Evolutionary conservation across 2,888 invertebrate genomes (phyloP).

Genomic region (Limnephilus auricula): DNA sequence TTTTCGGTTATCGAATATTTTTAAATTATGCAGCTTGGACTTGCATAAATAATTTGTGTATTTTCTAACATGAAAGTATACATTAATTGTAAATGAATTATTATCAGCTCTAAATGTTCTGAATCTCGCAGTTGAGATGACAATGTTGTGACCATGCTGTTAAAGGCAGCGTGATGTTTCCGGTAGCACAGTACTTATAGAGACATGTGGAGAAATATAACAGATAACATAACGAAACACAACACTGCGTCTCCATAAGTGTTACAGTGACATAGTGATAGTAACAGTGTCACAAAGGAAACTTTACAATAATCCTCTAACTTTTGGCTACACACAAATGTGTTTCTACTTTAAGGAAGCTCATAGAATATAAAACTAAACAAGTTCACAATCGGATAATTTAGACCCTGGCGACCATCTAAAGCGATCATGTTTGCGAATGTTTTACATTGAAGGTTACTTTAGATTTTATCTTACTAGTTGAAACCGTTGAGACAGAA

Average conservation of each 20-base stretch:
- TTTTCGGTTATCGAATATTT: not conserved
- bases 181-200: not conserved
- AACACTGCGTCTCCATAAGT: not conserved
- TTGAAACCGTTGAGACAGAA: conserved; percentile 32
- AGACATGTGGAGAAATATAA: conserved; percentile 6
- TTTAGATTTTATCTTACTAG: conserved; percentile 47
- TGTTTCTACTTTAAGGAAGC: conserved; percentile 66
- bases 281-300: not conserved
- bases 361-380: conserved; percentile 66
- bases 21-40: no score
- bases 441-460: conserved; percentile 48
- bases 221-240: not conserved
- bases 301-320: conserved; percentile 40
- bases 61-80: not conserved
- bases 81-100: not conserved
- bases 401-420: conserved; percentile 67
- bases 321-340: conserved; percentile 64
- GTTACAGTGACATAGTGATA: no score
- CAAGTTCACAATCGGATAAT: conserved; percentile 66
- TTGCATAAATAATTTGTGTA: not conserved
- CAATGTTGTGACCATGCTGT: not conserved
- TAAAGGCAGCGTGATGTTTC: conserved; percentile 16
- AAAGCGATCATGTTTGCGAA: conserved; percentile 62
- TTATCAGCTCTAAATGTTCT: not conserved
- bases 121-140: not conserved